Evolutionary conservation across 2,888 invertebrate species (phyloP).

Genomic region (Apomyelois bistriatella): DNA sequence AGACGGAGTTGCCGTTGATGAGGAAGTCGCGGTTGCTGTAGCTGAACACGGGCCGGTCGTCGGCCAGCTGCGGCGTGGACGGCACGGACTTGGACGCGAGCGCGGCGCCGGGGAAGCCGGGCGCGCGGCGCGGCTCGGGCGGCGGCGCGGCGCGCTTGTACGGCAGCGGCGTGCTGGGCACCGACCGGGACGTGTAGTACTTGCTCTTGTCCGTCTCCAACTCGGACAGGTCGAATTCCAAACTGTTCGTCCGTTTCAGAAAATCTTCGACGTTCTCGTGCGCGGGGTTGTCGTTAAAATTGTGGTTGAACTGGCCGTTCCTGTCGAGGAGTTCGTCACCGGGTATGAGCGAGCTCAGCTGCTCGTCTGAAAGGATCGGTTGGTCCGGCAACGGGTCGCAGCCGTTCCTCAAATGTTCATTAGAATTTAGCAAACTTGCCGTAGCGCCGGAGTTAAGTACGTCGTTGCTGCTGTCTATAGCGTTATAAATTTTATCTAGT

Average conservation of each 20-base stretch:
- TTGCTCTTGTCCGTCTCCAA: conserved; percentile 61
- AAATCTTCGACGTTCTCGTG: conserved; percentile 66
- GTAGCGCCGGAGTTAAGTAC: conserved; percentile 55
- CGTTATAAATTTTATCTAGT: conserved; percentile 83
- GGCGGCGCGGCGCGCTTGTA: conserved; percentile 60
- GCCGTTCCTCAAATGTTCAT: conserved; percentile 55
- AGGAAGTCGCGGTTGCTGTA: conserved; percentile 81
- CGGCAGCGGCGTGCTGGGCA: conserved; percentile 84
- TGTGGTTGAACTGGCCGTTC: conserved; percentile 52
- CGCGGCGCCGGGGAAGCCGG: conserved; percentile 50
- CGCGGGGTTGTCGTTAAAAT: conserved; percentile 47
- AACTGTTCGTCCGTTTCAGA: conserved; percentile 64
- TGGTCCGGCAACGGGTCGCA: conserved; percentile 62
- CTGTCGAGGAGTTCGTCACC: conserved; percentile 54
- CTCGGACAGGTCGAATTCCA: conserved; percentile 67
- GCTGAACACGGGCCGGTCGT: conserved; percentile 76
- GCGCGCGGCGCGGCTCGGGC: conserved; percentile 61
- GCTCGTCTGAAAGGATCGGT: conserved; percentile 59
- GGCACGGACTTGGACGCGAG: conserved; percentile 87
- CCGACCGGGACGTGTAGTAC: conserved; percentile 82
- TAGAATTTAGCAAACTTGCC: conserved; percentile 50
- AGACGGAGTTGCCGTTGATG: conserved; percentile 81
- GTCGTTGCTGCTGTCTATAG: conserved; percentile 77
- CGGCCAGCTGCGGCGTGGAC: conserved; percentile 81
- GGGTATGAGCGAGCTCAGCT: conserved; percentile 64